Base-by-base conservation (phyloP, 2,113 vertebrate species). In the Apodemus speciosus region DNA sequence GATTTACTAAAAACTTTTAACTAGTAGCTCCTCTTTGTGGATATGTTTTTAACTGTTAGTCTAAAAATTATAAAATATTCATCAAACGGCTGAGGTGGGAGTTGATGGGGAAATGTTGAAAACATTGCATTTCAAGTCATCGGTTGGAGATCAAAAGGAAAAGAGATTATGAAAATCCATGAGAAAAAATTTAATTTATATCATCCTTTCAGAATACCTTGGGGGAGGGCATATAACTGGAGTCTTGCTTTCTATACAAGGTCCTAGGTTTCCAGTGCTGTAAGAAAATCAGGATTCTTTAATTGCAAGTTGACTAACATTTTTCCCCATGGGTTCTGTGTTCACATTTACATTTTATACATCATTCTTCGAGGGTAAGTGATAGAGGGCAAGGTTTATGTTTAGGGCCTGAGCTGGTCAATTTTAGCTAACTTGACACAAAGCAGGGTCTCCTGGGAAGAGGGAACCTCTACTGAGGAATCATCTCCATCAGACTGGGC, bases 41-140 rank as follows among this genome's bases (percentile, higher is more conserved):
- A 96, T 89, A 88, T 91, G 56, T 89, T 86, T 91, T 91, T 81
- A 96, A 89, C 60, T 94, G 64, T 96, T 90, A 93, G 75, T 72
- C 75, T 96, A 87, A 72, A 91, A 93, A 93, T 88, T 32, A 96
- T 87, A 89, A 93, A 96, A 91, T 96, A 95, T 89, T 95, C 75
- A 94, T 86, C 95, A 91, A 95, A 95, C 94, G 90, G 40, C 69
- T 64, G 11, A 96, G 73, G 58, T 88, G 66, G 62, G 49, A 69
- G 71, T 93, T 94, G 69, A 68, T 91, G 40, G 53, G 76, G 40
- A 71, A 88, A 85, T 66, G 64, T 66, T 79, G 53, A 93, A 81
- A 66, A n/a, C 43, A 79, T 38, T 27, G 18, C 53, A 69, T 85
- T 86, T 80, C 32, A 84, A 91, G 64, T 72, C 72, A 93, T 88